Conservation (phyloP, 2,113 vertebrate genomes). For the Dasyurus viverrinus region DNA sequence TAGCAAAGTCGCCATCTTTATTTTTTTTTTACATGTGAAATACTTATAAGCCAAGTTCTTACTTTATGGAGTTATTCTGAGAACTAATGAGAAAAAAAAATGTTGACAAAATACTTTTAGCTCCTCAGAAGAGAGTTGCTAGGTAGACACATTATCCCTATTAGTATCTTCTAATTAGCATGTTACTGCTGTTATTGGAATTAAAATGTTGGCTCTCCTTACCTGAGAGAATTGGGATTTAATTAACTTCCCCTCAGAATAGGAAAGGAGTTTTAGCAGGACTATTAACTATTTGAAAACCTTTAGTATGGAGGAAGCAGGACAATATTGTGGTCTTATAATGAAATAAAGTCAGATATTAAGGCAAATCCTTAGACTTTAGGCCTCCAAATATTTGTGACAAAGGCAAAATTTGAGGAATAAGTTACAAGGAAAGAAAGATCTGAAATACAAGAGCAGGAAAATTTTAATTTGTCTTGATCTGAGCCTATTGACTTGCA, state of each 20-base stretch:
- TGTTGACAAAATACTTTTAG: background rate
- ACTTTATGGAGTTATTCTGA: background rate
- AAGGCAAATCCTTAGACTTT: slow-evolving; percentile 72
- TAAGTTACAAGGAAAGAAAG: slow-evolving; percentile 59
- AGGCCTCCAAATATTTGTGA: slow-evolving; percentile 72
- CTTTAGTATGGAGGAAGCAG: background rate
- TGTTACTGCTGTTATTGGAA: slow-evolving; percentile 41
- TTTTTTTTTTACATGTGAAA: slow-evolving; percentile 12
- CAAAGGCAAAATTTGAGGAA: slow-evolving; percentile 50
- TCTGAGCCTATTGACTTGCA: slow-evolving; percentile 61
- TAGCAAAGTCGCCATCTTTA: background rate
- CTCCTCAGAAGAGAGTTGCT: slow-evolving; percentile 28
- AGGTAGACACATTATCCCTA: background rate
- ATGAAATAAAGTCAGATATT: slow-evolving; percentile 58
- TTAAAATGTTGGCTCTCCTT: slow-evolving; percentile 29
- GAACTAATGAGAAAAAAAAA: background rate
- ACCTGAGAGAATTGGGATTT: slow-evolving; percentile 57
- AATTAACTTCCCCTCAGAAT: slow-evolving; percentile 55
- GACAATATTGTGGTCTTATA: slow-evolving; percentile 7
- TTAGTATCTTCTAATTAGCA: background rate
- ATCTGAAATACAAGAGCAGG: slow-evolving; percentile 40
- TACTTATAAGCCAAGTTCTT: slow-evolving; percentile 7
- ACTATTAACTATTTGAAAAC: slow-evolving; percentile 71
- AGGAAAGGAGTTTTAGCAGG: slow-evolving; percentile 39
- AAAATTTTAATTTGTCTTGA: slow-evolving; percentile 72